Base-by-base conservation (phyloP, 2,113 vertebrate species). In the Microtus oregoni region DNA sequence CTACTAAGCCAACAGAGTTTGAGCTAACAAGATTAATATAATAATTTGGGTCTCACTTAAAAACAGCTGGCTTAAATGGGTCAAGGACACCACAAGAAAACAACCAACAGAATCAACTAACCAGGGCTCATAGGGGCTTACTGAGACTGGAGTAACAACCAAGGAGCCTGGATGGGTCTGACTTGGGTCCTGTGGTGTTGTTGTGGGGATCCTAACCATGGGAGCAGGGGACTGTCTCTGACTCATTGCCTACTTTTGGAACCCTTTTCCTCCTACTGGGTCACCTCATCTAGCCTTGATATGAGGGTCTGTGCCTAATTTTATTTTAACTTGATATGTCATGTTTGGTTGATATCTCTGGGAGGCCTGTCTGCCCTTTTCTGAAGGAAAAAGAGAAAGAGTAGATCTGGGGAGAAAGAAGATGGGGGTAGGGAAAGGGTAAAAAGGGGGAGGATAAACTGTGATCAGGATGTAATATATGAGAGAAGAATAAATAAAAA, bases 21-120 rank as follows among this genome's bases (percentile, higher is more conserved):
- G 86, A 90, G 86, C 92, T 90, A 96, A 85, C 22, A 95, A 93
- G 75, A 93, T 73, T 81, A 95, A 93, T 44, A 22, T 87, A 72
- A 86, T 65, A 61, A 67, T 78, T 75, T 79, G 30, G 55, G 30
- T 12, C 44, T 38, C 68, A 67, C 28, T 91, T 89, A 68, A 52
- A 92, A 95, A 87, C n/a, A 75, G 81, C 0, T 22, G 50, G 38
- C 47, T 93, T 90, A 38, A 19, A 73, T 19, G 19, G n/a, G n/a
- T 73, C 35, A 73, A 73, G n/a, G 70, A 73, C 19, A 73, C n/a
- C 70, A 73, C 70, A 73, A 72, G 70, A 38, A 73, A n/a, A 73
- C 19, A 9, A 8, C 8, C n/a, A 19, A n/a, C 19, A 38, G 70
- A 73, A 73, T 38, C n/a, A 20, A 73, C 19, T 73, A 73, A 22